Evolutionary conservation across 2,113 vertebrate genomes (phyloP).

Genomic region (Trogon melanurus): DNA sequence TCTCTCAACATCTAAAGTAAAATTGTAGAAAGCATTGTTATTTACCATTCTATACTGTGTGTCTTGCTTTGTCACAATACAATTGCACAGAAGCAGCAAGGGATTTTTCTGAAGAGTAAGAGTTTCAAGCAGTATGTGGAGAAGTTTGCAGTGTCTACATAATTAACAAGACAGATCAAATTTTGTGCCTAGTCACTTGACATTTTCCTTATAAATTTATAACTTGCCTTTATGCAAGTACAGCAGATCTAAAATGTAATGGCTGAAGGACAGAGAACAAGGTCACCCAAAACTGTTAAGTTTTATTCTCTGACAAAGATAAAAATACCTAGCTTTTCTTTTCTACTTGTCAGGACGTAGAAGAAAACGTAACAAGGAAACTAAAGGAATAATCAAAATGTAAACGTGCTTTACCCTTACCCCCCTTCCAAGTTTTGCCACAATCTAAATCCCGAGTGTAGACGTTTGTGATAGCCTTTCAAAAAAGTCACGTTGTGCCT

Average conservation of each 20-base stretch:
- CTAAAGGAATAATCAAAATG: not conserved
- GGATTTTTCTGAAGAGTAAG: not conserved
- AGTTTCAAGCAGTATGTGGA: not conserved
- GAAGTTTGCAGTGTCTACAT: not conserved
- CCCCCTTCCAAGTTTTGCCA: not conserved
- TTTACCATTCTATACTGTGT: not conserved
- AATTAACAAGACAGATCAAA: not conserved
- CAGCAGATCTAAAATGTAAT: slow-evolving; percentile 28
- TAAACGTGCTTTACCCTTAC: not conserved
- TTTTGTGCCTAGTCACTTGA: not conserved
- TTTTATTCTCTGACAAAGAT: not conserved
- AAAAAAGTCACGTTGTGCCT: not conserved
- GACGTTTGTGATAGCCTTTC: not conserved
- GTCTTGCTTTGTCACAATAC: not conserved
- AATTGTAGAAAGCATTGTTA: not conserved
- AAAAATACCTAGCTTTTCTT: not conserved
- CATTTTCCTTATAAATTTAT: slow-evolving; percentile 31
- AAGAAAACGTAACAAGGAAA: not conserved
- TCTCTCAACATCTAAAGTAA: not conserved
- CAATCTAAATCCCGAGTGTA: fast-evolving
- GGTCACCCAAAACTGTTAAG: slow-evolving; percentile 1
- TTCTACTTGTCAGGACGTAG: not conserved
- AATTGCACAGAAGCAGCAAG: not conserved
- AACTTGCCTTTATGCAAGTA: slow-evolving; percentile 28
- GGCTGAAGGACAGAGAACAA: slow-evolving; percentile 25